Evolutionary conservation across 1,140 invertebrate species (phyloP).

Genomic region (Acromyrmex echinatior): DNA sequence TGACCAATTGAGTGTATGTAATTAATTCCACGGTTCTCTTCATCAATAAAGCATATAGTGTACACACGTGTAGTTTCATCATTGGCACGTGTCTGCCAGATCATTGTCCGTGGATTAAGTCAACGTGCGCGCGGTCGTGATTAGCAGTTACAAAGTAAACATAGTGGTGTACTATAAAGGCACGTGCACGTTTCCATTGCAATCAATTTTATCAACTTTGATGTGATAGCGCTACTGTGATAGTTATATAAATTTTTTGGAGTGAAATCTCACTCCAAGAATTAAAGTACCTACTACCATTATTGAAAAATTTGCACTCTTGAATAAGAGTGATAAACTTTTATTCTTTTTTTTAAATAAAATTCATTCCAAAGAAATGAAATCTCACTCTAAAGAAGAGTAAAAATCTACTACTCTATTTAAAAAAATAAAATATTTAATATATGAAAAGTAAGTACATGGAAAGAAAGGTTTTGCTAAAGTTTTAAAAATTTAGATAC

Average conservation of each 20-base stretch:
- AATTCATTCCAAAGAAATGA: no score
- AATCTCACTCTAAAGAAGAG: no score
- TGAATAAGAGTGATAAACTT: no score
- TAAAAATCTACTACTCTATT: no score
- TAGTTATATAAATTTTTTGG: background rate
- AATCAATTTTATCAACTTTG: background rate
- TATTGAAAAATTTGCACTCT: no score
- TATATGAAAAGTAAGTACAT: no score
- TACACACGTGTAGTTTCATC: background rate
- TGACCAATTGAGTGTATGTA: background rate
- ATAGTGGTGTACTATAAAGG: background rate
- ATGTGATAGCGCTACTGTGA: background rate
- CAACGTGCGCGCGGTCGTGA: conserved; percentile 31
- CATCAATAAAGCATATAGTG: background rate
- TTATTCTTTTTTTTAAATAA: no score
- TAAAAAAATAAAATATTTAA: no score
- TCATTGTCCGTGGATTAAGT: conserved; percentile 31
- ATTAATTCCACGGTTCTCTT: conserved; percentile 35
- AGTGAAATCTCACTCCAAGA: no score
- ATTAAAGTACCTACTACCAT: no score
- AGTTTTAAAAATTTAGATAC: no score
- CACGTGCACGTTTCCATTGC: background rate
- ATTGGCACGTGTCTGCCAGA: background rate
- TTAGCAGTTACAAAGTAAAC: conserved; percentile 50
- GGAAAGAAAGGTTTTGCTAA: no score